Percentiles rank a stretch among this genome's conserved stretches.
These are phyloP conservation scores for Teleiodes luculella DNA, from an alignment of 2,888 invertebrate species.

Conservation along the genomic window DNA sequence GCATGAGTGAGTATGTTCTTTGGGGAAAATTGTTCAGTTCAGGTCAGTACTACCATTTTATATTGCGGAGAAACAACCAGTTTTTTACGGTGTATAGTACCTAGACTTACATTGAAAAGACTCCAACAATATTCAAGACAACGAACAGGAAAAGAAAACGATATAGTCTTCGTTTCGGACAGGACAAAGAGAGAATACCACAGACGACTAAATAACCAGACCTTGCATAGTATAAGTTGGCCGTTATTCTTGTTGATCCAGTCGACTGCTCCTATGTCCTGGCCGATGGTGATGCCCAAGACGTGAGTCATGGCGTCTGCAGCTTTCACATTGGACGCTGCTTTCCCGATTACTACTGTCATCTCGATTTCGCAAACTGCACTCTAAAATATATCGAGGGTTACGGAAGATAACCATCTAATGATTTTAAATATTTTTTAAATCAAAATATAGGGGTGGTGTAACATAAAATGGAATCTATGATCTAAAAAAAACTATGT, in stretches of 20 bases:
- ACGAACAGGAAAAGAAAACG: background rate
- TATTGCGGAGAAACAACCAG: too few relatives aligned
- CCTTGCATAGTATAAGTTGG: conserved; percentile 34
- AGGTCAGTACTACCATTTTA: too few relatives aligned
- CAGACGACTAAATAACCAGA: background rate
- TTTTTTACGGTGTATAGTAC: too few relatives aligned
- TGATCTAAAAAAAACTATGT: too few relatives aligned
- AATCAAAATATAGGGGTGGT: too few relatives aligned
- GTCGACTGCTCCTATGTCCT: conserved; percentile 88
- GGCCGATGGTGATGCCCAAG: conserved; percentile 87
- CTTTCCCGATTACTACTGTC: conserved; percentile 86
- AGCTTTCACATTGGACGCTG: conserved; percentile 79
- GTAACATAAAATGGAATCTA: too few relatives aligned
- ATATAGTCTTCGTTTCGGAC: too few relatives aligned
- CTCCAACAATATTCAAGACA: background rate
- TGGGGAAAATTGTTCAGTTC: too few relatives aligned
- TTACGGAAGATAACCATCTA: too few relatives aligned
- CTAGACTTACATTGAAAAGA: background rate
- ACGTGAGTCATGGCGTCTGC: conserved; percentile 83
- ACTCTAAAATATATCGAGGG: conserved; percentile 64
- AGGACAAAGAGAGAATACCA: background rate
- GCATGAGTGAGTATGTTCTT: too few relatives aligned
- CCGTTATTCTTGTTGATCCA: conserved; percentile 85
- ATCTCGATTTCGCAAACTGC: conserved; percentile 89
- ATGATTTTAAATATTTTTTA: too few relatives aligned